Conservation (phyloP, 92 coral and sea anemone genomes). For the Actinostola sp. region DNA sequence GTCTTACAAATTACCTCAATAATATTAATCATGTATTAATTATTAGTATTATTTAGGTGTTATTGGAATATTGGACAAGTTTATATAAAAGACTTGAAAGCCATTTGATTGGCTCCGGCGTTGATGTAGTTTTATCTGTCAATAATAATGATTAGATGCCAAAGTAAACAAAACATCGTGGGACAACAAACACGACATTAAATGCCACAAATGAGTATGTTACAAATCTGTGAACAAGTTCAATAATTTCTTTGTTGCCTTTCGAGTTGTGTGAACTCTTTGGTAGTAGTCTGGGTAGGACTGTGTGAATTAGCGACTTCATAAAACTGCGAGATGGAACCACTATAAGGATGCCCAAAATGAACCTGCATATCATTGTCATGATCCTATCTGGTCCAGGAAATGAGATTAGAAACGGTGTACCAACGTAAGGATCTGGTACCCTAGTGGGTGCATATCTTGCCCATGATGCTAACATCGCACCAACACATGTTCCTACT, state of each 20-base stretch:
- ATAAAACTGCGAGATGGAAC: slow-evolving; percentile 72
- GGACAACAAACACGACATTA: slow-evolving; percentile 75
- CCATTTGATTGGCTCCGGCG: no score
- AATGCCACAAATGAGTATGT: slow-evolving; percentile 80
- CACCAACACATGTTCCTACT: slow-evolving; percentile 77
- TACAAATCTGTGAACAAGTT: slow-evolving; percentile 83
- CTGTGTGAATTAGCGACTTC: slow-evolving; percentile 70
- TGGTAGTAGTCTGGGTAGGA: slow-evolving; percentile 78
- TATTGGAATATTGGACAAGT: no score
- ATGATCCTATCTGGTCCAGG: slow-evolving; percentile 67
- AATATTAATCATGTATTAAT: no score
- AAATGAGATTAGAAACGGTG: slow-evolving; percentile 60
- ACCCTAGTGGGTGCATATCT: slow-evolving; percentile 59
- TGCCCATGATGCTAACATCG: slow-evolving; percentile 71
- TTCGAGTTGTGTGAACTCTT: slow-evolving; percentile 56
- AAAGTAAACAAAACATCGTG: slow-evolving; percentile 64
- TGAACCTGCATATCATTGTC: slow-evolving; percentile 74
- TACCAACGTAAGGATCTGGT: slow-evolving; percentile 73
- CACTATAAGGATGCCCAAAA: slow-evolving; percentile 70
- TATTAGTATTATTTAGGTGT: no score
- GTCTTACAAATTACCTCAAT: no score
- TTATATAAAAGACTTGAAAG: no score
- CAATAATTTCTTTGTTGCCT: slow-evolving; percentile 66
- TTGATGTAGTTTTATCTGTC: not conserved
- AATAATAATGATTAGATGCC: slow-evolving; percentile 44